Base-by-base conservation (phyloP, 1,140 invertebrate species). In the Paralvinella palmiformis region DNA sequence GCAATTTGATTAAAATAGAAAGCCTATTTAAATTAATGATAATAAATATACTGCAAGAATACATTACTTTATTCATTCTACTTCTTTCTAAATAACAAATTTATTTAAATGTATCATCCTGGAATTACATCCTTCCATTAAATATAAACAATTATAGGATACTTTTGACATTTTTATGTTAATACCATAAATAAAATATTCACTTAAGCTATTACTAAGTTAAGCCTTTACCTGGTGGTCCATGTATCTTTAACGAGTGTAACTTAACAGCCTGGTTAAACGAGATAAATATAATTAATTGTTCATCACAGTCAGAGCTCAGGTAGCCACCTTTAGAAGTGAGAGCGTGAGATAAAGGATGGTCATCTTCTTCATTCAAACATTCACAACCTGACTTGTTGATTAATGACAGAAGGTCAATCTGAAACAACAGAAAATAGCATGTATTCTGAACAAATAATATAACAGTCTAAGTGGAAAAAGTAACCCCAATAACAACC, bases 191-290 rank as follows among this genome's bases (percentile, higher is more conserved):
- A n/a, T n/a, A n/a, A n/a, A n/a, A n/a, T n/a, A n/a, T n/a, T n/a
- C n/a, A n/a, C n/a, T n/a, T n/a, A n/a, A n/a, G n/a, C n/a, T n/a
- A n/a, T n/a, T n/a, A n/a, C n/a, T n/a, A n/a, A n/a, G n/a, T n/a
- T n/a, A n/a, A n/a, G n/a, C n/a, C n/a, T 67, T 64, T 69, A 82
- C 79, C 79, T 70, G 82, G 80, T 2, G 94, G 91, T 0, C 86
- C 93, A 82, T 94, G 92, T 56, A 99, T 85, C 79, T 92, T 92
- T 59, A 99, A 75, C n/a, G 95, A 98, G 80, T 99, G 95, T n/a
- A 99, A 85, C 84, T 98, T 98, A 0, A 98, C 91, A 35, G 89
- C 83, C 83, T 98, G 95, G 73, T 87, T 91, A 78, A 98, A 98
- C 24, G 91, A 85, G 66, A 98, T 84, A 37, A 89, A 94, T 66